Base-by-base conservation (phyloP, 2,888 invertebrate genomes). In the Cheilosia impressa region DNA sequence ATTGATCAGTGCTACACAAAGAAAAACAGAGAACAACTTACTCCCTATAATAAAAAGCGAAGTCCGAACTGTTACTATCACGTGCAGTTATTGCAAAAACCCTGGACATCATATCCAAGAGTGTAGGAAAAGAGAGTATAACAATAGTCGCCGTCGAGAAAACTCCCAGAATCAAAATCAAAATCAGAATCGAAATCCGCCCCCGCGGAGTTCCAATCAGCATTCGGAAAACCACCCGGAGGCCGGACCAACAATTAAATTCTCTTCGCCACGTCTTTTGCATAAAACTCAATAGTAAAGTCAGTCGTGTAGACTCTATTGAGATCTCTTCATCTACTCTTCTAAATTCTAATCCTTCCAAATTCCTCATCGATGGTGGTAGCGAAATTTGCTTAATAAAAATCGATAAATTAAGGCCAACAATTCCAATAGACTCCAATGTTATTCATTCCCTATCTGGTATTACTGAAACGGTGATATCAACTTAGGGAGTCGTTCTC, bases 291-390 rank as follows among this genome's bases (percentile, higher is more conserved):
- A 43, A 43, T 43, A 43, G 43, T 15, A 43, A 43, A 43, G 43
- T 43, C 13, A 43, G 43, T 2, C 43, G 43, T 2, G 43, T 43
- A 43, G 43, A 43, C 4, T 43, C 43, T 43, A 43, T 43, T 15
- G 43, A 43, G 43, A 43, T 43, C 13, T 43, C 43, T 15, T 43
- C 43, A 15, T 15, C 10, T 4, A n/a, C 17, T 4, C n/a, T 45
- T 5, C 43, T 17, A 45, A 45, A 45, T 45, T 5, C n/a, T 15
- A n/a, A 5, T n/a, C n/a, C 43, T 45, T 45, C 43, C 4, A 45
- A 45, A 45, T 45, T 45, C n/a, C 17, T 45, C 43, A 15, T 45
- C 4, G 43, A 45, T 45, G 17, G 17, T 89, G 83, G 87, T n/a
- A 45, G 43, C 4, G 43, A 45, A 45, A n/a, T 45, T 45, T 45